Percentiles rank a stretch among this genome's conserved stretches.
These are phyloP conservation scores for Archips crataeganus DNA, from an alignment of 2,888 invertebrate species.

Conservation along the genomic window DNA sequence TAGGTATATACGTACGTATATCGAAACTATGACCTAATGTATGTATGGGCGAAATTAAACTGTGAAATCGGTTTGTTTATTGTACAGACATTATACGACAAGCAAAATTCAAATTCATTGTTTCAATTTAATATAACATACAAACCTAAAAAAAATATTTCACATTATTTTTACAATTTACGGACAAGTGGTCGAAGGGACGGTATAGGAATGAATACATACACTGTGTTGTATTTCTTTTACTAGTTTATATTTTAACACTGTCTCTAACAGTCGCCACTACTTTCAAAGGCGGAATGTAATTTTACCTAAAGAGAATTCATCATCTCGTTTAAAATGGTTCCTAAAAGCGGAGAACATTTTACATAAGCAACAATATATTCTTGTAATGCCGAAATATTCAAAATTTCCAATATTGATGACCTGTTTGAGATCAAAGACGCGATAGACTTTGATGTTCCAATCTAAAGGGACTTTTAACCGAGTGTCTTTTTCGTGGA, in stretches of 20 bases:
- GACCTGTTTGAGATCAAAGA: constrained; percentile 77
- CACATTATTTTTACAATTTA: not conserved
- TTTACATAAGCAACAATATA: constrained; percentile 29
- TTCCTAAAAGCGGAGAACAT: constrained; percentile 10
- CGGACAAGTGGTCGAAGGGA: not conserved
- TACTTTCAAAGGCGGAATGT: not conserved
- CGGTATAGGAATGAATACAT: no score
- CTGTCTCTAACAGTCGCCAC: not conserved
- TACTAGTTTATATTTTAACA: no score
- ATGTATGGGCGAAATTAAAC: no score
- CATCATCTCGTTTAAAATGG: not conserved
- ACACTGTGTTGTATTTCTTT: no score
- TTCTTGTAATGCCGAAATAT: constrained; percentile 47
- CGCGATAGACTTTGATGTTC: constrained; percentile 78
- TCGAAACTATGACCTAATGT: no score
- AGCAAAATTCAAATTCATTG: not conserved
- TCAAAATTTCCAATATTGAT: constrained; percentile 72
- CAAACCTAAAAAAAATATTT: no score
- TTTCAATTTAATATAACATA: not conserved
- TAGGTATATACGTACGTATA: no score
- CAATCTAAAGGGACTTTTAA: constrained; percentile 72
- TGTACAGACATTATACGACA: no score
- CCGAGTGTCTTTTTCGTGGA: constrained; percentile 67
- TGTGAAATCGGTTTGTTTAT: no score
- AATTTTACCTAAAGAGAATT: not conserved